Conservation (phyloP, 2,113 vertebrate genomes). For the Onychostoma macrolepis region DNA sequence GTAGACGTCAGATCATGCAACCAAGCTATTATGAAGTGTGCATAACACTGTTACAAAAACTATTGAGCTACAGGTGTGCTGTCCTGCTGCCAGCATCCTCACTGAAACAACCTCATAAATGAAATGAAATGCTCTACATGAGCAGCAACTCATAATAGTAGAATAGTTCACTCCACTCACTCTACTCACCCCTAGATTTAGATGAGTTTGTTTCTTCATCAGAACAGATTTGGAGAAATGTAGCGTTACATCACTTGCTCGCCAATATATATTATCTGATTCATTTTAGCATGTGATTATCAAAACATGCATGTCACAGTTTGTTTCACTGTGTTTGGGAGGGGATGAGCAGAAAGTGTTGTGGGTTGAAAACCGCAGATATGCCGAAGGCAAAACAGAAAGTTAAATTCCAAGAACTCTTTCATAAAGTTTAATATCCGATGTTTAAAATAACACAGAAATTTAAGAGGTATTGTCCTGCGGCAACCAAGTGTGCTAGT, state of each 20-base stretch:
- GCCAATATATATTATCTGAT: neutral
- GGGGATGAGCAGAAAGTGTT: neutral
- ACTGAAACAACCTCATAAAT: neutral
- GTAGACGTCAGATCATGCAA: neutral
- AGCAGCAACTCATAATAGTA: neutral
- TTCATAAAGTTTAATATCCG: neutral
- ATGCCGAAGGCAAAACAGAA: neutral
- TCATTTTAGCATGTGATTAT: neutral
- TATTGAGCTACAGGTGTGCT: neutral
- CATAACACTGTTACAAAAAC: neutral
- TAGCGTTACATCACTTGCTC: too few species aligned
- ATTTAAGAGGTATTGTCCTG: neutral
- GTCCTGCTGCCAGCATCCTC: too few species aligned
- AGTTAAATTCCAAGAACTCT: neutral
- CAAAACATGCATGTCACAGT: neutral
- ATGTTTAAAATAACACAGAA: conserved; percentile 10
- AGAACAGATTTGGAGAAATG: too few species aligned
- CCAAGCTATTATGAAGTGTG: neutral
- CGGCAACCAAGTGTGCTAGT: neutral
- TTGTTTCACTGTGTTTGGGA: neutral
- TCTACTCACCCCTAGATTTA: too few species aligned
- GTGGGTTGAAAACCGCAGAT: neutral
- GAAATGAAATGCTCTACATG: neutral
- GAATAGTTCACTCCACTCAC: neutral
- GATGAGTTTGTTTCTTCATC: too few species aligned